Evolutionary conservation across 2,888 invertebrate genomes (phyloP), one percentile per base, ranked within the genome.

Genomic region (Bursaphelenchus okinawaensis): DNA sequence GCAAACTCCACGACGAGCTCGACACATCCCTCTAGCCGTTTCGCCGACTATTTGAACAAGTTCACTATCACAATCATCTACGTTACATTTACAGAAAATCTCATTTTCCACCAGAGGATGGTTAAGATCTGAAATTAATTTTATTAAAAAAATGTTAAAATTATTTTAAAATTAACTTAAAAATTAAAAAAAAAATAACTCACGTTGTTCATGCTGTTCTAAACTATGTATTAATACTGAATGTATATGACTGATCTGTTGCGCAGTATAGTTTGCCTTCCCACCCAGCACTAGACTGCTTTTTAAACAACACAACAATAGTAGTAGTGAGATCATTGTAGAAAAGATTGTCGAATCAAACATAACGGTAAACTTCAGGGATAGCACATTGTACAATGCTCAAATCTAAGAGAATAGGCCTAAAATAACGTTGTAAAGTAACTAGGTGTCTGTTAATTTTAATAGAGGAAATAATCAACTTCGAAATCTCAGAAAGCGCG

Each of bases 1-100:
- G 59, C 71, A 73, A 26, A 50, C 23, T 7, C 73, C 71, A 22
- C 71, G 73, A 2, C 54, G 27, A 0, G 66, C 73, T n/a, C 73
- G 59, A 31, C 71, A 71, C n/a, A 71, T 58, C 20, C 62, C 70
- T 20, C 40, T 51, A 24, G 51, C 64, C 4, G 52, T 28, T 19
- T 20, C 12, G 8, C 73, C 71, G 50, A 50, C 59, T 24, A 73
- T 61, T 19, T 63, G 52, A 19, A 40, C 40, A 19, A 71, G 52
- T 27, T 73, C 71, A 23, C 24, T 26, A 50, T 68, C 68, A 52
- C 68, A 68, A 40, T 40, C 27, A 8, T 31, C 28, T 12, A 60
- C 68, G 22, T 62, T 71, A 59, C 68, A 68, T 28, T 63, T 57
- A 55, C 68, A 68, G 24, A 61, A 67, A 23, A 68, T n/a, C 27